Evolutionary conservation across 2,113 vertebrate genomes (phyloP), one percentile per base, ranked within the genome.

Genomic region (Centropus unirufus): DNA sequence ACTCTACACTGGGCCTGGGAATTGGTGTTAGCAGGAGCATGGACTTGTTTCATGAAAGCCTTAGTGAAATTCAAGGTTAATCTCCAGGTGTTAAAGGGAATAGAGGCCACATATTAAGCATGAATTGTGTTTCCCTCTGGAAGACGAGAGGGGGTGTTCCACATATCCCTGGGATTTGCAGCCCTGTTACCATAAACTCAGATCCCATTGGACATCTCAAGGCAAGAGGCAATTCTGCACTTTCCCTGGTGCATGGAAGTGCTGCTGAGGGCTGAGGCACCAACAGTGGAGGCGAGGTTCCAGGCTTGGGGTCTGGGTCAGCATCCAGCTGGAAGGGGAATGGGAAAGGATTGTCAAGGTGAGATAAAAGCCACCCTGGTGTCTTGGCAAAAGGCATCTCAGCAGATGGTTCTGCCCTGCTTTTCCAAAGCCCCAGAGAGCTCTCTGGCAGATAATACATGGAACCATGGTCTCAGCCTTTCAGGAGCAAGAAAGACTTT

Each of bases 1-100:
- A 42, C 27, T 24, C 63, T 13, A 14, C 26, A 12, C 34, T 47
- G 64, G 44, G 39, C 67, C 57, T 40, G 63, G 90, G 64, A 70
- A 47, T 36, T 54, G 72, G 63, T 83, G 57, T 46, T 83, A 86
- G 77, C 29, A 36, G 73, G n/a, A 80, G 19, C 85, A 88, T 77
- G 78, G 64, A 22, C 42, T 83, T 19, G 11, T 63, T 78, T 80
- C 59, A 11, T 4, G 47, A 81, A 88, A 83, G 66, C 40, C 75
- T 77, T n/a, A 34, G 61, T 30, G 87, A 83, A 86, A 93, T 61
- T 74, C 94, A 88, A 80, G 90, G 90, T 80, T 89, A 62, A 94
- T 79, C 84, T 79, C 32, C 15, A 58, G 30, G 64, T 77, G 61
- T 81, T 86, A 85, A 87, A 91, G 90, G 75, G 79, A 94, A 77